Base-by-base conservation (phyloP, 2,113 vertebrate genomes). In the Sitta europaea region DNA sequence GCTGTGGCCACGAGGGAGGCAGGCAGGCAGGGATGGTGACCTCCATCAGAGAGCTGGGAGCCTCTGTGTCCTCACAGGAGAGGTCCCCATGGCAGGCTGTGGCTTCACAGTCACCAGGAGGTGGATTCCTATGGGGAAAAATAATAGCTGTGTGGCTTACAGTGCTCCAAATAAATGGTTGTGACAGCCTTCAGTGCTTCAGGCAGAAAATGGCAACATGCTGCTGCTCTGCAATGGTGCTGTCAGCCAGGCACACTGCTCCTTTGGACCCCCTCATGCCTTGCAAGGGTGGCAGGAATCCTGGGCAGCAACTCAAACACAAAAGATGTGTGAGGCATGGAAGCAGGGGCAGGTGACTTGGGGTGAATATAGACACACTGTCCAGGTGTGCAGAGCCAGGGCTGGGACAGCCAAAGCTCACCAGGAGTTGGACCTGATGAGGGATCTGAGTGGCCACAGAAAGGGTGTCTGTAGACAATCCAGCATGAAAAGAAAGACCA, bases 341-440 rank as follows among this genome's bases (percentile, higher is more conserved):
- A 45, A 82, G 25, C 42, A 50, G 47, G 14, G 21, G 2, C 14
- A 61, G 19, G 29, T 55, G 13, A 28, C 13, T 10, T 42, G 48
- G 9, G 25, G 42, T 5, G 5, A 90, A 38, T 42, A 21, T 3
- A 42, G 6, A 75, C 14, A 38, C 5, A 6, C 8, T 61, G 19
- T 24, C 14, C 27, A 48, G 18, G 22, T 6, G 18, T 42, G 15
- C 24, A 76, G 35, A 53, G 43, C 53, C 1, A 6, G 25, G 9
- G 4, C 12, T 61, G 74, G 50, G 11, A 61, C 53, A 90, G 33
- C 17, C 21, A 72, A 54, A 90, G 7, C 15, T 11, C 1, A 3
- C 4, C 0, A 5, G 33, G 21, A 43, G 17, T 0, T 79, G n/a
- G 11, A 63, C 4, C 9, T 33, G 38, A 4, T 0, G 0, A 66